phyloP scores from a whole-genome alignment of 2,797 vertebrate genomes.

The Xiphophorus birchmanni region DNA sequence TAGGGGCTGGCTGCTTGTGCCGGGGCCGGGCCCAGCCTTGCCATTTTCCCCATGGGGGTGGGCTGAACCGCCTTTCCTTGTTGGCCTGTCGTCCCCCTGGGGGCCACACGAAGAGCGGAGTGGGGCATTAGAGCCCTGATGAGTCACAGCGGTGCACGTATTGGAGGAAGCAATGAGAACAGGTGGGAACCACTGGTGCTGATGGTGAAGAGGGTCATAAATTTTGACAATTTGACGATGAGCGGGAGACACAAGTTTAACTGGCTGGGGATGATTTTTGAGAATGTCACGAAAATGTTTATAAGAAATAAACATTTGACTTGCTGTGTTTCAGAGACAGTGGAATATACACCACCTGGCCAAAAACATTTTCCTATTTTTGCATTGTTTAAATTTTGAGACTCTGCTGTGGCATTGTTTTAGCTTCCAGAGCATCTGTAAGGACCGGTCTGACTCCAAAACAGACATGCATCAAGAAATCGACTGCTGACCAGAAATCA shows the following conservation, averaged over 20 bases:
- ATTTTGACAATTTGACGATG: conserved; percentile 19
- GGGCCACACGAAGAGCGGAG: conserved; percentile 91
- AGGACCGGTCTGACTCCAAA: background rate
- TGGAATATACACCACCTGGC: background rate
- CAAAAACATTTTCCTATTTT: background rate
- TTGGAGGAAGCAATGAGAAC: conserved; percentile 46
- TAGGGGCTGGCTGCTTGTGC: conserved; percentile 82
- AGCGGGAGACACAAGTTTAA: conserved; percentile 3
- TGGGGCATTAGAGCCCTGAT: conserved; percentile 64
- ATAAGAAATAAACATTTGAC: background rate
- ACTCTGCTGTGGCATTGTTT: background rate
- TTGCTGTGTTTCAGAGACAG: background rate
- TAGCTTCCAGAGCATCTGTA: background rate
- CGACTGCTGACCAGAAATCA: background rate
- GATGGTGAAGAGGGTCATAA: conserved; percentile 30
- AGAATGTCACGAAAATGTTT: conserved; percentile 3
- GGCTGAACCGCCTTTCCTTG: conserved; percentile 92
- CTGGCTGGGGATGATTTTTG: conserved; percentile 3
- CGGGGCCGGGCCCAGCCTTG: conserved; percentile 79
- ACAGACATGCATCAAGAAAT: background rate
- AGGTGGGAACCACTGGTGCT: conserved; percentile 48
- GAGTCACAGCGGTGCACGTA: conserved; percentile 43
- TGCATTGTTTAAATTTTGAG: background rate
- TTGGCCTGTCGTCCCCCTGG: conserved; percentile 93
- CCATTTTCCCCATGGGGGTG: conserved; percentile 91